Evolutionary conservation across 1,140 invertebrate genomes (phyloP).

Genomic region (Drosophila nikananu): DNA sequence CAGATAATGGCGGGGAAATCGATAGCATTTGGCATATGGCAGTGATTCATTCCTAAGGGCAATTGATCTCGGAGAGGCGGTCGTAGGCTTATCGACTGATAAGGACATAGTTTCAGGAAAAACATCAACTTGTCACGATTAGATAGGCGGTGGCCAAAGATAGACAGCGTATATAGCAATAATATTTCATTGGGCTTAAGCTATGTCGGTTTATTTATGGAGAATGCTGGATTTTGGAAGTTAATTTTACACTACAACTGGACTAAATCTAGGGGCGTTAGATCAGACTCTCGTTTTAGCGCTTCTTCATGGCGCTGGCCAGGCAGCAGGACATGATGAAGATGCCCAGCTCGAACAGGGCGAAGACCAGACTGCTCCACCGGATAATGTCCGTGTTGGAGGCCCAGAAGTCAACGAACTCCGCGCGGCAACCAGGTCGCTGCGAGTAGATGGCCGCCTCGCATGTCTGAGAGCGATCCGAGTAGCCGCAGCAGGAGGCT

Average conservation of each 20-base stretch:
- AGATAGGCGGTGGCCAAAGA: conserved; percentile 31
- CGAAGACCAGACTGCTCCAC: conserved; percentile 88
- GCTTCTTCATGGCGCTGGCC: conserved; percentile 87
- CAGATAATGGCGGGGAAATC: conserved; percentile 35
- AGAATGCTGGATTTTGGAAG: conserved; percentile 17
- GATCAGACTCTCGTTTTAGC: conserved; percentile 29
- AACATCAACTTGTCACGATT: conserved; percentile 37
- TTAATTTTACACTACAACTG: conserved; percentile 29
- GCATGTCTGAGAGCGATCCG: conserved; percentile 66
- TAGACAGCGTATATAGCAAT: conserved; percentile 42
- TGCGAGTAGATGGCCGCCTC: conserved; percentile 65
- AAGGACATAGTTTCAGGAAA: conserved; percentile 33
- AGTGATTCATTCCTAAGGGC: conserved; percentile 48
- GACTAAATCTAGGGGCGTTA: conserved; percentile 10
- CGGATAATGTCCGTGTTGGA: conserved; percentile 87
- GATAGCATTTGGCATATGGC: conserved; percentile 37
- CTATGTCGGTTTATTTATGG: conserved; percentile 46
- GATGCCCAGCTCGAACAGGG: conserved; percentile 85
- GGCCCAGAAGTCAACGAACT: conserved; percentile 85
- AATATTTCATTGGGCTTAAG: conserved; percentile 47
- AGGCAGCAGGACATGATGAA: conserved; percentile 75
- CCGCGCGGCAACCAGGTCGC: conserved; percentile 82
- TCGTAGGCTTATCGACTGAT: conserved; percentile 29
- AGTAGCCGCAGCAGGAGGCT: conserved; percentile 85
- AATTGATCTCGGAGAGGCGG: conserved; percentile 30